Base-by-base conservation (phyloP, 2,113 vertebrate genomes). In the Ictidomys tridecemlineatus region DNA sequence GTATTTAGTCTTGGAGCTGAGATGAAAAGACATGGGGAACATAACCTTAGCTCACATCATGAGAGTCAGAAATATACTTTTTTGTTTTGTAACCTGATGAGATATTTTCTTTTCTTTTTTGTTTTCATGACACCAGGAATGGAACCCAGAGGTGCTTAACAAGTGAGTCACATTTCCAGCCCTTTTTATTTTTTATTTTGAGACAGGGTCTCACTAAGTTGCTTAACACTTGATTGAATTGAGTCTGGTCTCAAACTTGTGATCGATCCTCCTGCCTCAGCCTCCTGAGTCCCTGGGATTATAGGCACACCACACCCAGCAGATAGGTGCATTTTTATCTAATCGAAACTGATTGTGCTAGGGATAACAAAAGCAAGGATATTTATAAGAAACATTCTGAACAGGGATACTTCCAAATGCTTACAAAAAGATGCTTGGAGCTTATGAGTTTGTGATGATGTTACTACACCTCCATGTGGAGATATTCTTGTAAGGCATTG, bases 391-490 rank as follows among this genome's bases (percentile, higher is more conserved):
- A 93, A 84, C 37, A 32, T 76, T 92, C 53, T 5, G 17, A 74
- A 53, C 24, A 26, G 88, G 20, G 20, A 8, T 51, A 42, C 34
- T 51, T 4, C 4, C n/a, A 32, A 76, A 85, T 37, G 77, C 73
- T 63, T 82, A 56, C 37, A 13, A 34, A 77, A 83, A 83, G 42
- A 70, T 10, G n/a, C 37, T 56, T 56, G 8, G 77, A 89, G 63
- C 16, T 51, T 93, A 51, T 28, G 74, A 86, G 84, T 58, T n/a
- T 89, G 94, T 93, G 70, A 5, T 95, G 94, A 93, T 79, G 89
- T 85, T 94, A 97, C 92, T 69, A 95, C 90, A 96, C 96, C 90
- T 94, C 95, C 94, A 9, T 93, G 86, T 93, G 94, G 94, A 96
- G 83, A 16, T 48, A 34, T 30, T 95, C 92, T 91, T 91, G 69